Percentiles rank a stretch among this genome's conserved stretches.
phyloP scores from a whole-genome alignment of 2,797 vertebrate species.

The Avahi laniger region DNA sequence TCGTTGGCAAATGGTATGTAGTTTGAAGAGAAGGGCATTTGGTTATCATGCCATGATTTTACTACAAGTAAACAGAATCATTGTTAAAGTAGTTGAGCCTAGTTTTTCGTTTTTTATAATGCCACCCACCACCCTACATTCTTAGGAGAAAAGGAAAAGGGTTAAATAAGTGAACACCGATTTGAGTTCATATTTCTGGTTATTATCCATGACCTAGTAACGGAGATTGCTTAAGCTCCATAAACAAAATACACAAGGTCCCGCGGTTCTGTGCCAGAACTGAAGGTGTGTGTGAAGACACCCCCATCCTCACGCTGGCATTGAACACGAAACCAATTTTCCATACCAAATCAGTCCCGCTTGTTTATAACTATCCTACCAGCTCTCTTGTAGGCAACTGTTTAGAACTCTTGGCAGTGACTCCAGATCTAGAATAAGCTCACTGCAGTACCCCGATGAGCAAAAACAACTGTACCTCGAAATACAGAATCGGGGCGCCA shows the following conservation, averaged over 20 bases:
- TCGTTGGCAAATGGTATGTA: background rate
- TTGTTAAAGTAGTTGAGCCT: background rate
- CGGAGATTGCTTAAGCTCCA: background rate
- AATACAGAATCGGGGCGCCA: background rate
- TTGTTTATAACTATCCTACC: background rate
- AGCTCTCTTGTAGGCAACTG: background rate
- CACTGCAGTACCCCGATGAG: background rate
- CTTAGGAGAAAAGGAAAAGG: background rate
- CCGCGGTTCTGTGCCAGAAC: background rate
- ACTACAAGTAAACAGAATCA: background rate
- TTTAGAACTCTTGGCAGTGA: background rate
- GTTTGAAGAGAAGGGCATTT: background rate
- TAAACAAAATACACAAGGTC: background rate
- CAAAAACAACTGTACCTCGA: background rate
- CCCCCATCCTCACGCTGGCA: accelerated
- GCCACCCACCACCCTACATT: background rate
- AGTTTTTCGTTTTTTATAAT: background rate
- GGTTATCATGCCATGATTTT: background rate
- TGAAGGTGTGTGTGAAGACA: background rate
- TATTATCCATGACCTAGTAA: background rate
- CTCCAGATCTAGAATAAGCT: background rate
- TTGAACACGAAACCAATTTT: background rate
- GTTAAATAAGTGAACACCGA: background rate
- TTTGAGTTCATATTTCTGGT: constrained; percentile 7
- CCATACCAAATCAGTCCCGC: accelerated